Percentiles rank a stretch among this genome's conserved stretches.
phyloP scores from a whole-genome alignment of 2,888 invertebrate genomes.

The Patella depressa region DNA sequence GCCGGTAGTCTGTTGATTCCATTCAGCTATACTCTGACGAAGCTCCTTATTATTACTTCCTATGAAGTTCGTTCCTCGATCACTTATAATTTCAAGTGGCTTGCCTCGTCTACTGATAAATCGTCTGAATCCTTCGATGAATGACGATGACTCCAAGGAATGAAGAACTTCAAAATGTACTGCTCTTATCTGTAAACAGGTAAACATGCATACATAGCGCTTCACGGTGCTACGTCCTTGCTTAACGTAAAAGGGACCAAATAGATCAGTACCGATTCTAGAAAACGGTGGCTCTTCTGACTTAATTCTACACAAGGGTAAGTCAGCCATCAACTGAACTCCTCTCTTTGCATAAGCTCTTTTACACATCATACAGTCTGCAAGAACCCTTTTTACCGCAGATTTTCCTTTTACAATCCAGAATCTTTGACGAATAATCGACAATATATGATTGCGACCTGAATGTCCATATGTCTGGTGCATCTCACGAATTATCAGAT shows the following conservation, averaged over 20 bases:
- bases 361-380: constrained; percentile 8
- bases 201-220: constrained; percentile 32
- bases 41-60: not conserved
- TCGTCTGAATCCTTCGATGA: not conserved
- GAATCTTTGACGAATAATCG: not conserved
- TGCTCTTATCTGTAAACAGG: constrained; percentile 26
- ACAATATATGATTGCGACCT: constrained; percentile 14
- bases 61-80: not conserved
- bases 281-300: constrained; percentile 22
- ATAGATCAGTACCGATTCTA: constrained; percentile 25
- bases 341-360: not conserved
- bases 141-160: constrained; percentile 10
- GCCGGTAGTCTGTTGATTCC: not conserved
- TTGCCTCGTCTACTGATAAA: not conserved
- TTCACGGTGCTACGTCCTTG: constrained; percentile 22
- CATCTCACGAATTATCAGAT: constrained; percentile 5
- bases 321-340: constrained; percentile 9
- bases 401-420: constrained; percentile 14
- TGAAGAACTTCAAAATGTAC: constrained; percentile 30
- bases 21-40: not conserved
- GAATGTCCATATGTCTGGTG: constrained; percentile 3
- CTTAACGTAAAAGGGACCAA: constrained; percentile 29
- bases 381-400: not conserved
- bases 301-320: not conserved
- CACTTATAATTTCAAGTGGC: not conserved